Evolutionary conservation across 2,113 vertebrate genomes (phyloP), one percentile per base, ranked within the genome.

Genomic region (Scomber japonicus): DNA sequence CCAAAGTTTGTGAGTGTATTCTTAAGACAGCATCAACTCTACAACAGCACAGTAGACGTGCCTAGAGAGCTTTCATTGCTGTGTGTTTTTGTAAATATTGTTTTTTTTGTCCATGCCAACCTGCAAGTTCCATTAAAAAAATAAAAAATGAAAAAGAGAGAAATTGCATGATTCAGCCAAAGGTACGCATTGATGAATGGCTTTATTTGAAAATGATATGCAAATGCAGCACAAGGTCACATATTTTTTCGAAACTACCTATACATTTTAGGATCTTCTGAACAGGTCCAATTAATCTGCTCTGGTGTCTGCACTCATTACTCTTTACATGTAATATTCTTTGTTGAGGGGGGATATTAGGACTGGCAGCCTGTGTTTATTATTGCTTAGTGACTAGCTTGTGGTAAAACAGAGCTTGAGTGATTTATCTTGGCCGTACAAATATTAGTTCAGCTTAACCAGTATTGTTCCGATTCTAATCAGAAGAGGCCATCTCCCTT

Each of bases 371-470:
- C 78, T 40, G 14, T 77, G 72, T 83, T 76, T 80, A 31, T 78
- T 81, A 81, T 77, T 78, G 76, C 64, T 62, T 62, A 88, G 63
- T 81, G 81, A 77, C 75, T 78, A 74, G 70, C 85, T 83, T 90
- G 83, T 83, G 88, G 84, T 89, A 71, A 78, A 92, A 89, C 87
- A 92, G 78, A 91, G 80, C 78, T 6, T 51, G 81, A 88, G 91
- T 88, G 71, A 93, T 94, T 93, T 94, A 90, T 92, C 91, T 86
- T 75, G 45, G 75, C 74, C 77, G 68, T 71, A 61, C 91, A 94
- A 93, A 94, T 95, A 94, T 94, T 94, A 92, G 92, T 88, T 92
- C 89, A 91, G 84, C 84, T 91, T 86, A 94, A 80, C 80, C 85
- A 63, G 74, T 81, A 77, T 85, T 91, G 69, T 84, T 85, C 54